phyloP scores from a whole-genome alignment of 2,113 vertebrate species.

The Bothrops jararaca region DNA sequence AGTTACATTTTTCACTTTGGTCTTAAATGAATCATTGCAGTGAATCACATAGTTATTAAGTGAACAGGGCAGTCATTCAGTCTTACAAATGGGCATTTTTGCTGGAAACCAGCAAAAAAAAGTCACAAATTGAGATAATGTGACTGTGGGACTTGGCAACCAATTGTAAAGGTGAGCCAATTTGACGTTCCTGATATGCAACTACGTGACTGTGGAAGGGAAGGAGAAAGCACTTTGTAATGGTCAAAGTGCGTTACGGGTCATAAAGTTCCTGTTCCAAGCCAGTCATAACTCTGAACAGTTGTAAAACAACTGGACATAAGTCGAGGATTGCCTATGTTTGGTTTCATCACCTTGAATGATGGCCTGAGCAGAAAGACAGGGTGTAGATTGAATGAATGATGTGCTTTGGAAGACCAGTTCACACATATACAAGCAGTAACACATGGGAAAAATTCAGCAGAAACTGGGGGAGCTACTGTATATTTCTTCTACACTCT shows the following conservation, averaged over 20 bases:
- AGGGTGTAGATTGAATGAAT: not conserved
- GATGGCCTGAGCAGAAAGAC: not conserved
- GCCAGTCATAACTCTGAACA: too few species aligned
- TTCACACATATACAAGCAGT: not conserved
- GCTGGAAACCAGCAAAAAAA: not conserved
- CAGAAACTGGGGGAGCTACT: not conserved
- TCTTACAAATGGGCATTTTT: not conserved
- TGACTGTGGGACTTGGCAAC: too few species aligned
- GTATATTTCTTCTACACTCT: not conserved
- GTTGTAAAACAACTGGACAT: too few species aligned
- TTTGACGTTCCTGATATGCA: not conserved
- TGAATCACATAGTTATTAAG: not conserved
- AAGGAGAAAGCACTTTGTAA: not conserved
- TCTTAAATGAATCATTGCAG: not conserved
- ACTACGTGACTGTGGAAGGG: not conserved
- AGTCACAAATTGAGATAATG: not conserved
- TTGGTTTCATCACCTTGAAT: not conserved
- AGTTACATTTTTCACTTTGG: not conserved
- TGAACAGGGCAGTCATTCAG: not conserved
- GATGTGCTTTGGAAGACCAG: not conserved
- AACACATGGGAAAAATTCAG: not conserved
- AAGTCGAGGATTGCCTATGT: not conserved
- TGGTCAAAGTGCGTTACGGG: not conserved
- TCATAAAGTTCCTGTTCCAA: too few species aligned
- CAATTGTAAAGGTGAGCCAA: not conserved